Conservation (phyloP, 2,797 vertebrate genomes). For the Notolabrus celidotus region DNA sequence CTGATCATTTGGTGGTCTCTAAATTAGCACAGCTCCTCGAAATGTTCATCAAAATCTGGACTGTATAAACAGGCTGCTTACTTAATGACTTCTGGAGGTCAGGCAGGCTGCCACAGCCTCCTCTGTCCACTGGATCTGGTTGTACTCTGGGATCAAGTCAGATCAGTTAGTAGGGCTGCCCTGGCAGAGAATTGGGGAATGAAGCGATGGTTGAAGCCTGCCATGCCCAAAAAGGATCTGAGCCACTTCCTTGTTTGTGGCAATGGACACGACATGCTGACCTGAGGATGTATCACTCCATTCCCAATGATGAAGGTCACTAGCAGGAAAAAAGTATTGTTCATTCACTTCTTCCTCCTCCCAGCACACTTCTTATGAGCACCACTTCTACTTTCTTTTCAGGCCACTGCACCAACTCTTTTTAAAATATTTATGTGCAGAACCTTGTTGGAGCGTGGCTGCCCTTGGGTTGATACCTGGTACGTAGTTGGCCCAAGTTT, state of each 20-base stretch:
- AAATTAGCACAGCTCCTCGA: too few relatives aligned
- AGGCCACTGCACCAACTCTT: not conserved
- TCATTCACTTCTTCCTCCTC: not conserved
- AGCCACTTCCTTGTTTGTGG: not conserved
- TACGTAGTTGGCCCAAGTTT: not conserved
- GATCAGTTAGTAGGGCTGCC: not conserved
- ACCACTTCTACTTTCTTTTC: not conserved
- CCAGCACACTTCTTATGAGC: not conserved
- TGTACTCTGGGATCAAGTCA: too few relatives aligned
- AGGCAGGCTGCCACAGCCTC: too few relatives aligned
- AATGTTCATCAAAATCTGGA: too few relatives aligned
- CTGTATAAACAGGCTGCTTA: too few relatives aligned
- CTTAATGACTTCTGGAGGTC: too few relatives aligned
- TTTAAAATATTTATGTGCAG: not conserved
- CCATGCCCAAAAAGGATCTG: not conserved
- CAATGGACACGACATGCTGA: not conserved
- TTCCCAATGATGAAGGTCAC: not conserved
- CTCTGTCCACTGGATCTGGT: too few relatives aligned
- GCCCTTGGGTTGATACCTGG: not conserved
- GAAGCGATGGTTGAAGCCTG: not conserved
- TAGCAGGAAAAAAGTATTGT: not conserved
- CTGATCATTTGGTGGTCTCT: too few relatives aligned
- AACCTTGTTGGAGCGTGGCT: too few relatives aligned
- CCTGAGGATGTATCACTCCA: not conserved
- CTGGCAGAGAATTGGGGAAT: not conserved